Conservation (phyloP, 1,140 invertebrate genomes). For the Drosophila teissieri region DNA sequence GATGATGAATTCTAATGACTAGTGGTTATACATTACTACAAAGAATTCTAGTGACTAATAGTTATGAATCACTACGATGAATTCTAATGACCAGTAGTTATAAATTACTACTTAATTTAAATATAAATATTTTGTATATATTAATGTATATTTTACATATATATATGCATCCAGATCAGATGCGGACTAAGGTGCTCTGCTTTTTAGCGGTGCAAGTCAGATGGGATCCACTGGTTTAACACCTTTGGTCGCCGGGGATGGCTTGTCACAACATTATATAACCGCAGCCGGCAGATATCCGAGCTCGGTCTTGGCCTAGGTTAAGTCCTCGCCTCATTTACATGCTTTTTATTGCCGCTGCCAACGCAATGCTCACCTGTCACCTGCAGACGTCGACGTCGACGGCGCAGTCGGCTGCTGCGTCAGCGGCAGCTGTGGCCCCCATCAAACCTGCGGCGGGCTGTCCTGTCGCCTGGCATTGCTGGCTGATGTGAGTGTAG, state of each 20-base stretch:
- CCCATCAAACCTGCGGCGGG: conserved; percentile 56
- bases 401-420: background rate
- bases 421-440: conserved; percentile 32
- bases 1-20: too few species aligned
- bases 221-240: conserved; percentile 33
- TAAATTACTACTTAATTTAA: too few species aligned
- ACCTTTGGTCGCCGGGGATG: conserved; percentile 18
- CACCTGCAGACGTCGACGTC: conserved; percentile 52
- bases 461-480: conserved; percentile 49
- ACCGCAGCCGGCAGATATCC: conserved; percentile 42
- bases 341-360: conserved; percentile 68
- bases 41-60: too few species aligned
- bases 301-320: conserved; percentile 37
- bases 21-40: too few species aligned
- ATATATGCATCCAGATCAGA: too few species aligned
- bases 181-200: background rate
- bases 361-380: conserved; percentile 49
- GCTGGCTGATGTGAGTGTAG: conserved; percentile 18
- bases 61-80: too few species aligned
- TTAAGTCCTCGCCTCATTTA: conserved; percentile 54
- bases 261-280: conserved; percentile 53
- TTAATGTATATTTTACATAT: too few species aligned
- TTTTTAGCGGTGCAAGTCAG: background rate
- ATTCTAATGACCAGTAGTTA: too few species aligned
- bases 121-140: too few species aligned